Base-by-base conservation (phyloP, 2,888 invertebrate genomes). In the Gryllus longicercus region DNA sequence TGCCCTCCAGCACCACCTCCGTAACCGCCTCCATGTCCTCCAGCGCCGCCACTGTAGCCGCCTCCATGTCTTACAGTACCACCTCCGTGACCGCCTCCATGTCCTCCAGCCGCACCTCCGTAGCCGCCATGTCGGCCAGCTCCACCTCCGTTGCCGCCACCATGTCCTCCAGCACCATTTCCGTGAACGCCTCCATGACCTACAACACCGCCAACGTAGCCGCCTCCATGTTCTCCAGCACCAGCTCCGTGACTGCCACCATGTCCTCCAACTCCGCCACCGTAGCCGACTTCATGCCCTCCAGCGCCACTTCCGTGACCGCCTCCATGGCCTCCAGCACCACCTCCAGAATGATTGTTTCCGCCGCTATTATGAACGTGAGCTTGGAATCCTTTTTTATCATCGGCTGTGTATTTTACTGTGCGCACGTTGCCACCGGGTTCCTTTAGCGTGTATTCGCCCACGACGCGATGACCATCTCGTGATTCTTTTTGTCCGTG, bases 361-460 rank as follows among this genome's bases (percentile, higher is more conserved):
- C 82, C 82, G 50, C 79, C 77, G 50, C 79, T 80, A 77, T 83
- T 91, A 83, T 91, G 91, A 10, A 93, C 93, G 78, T 92, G 90
- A 50, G 93, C 93, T 85, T 93, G 93, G 88, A 93, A 93, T 14
- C 93, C 93, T 84, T 89, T 90, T 85, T 92, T 92, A 50, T 81
- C 79, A 50, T 81, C 81, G 76, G 93, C 93, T 25, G 91, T 89
- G 86, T 93, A 93, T 82, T 91, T 89, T 75, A 93, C 93, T 75
- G 90, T 86, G 23, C 85, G 81, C 63, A 84, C 83, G 80, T 82
- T 83, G 78, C 86, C 86, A 75, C 86, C 86, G 3, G 87, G 86
- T 79, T 87, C 87, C 74, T 86, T 85, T 18, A 87, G 82, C 74
- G 85, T 84, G 82, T 87, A 88, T 81, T 86, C 86, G 49, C 87